These are phyloP conservation scores for Chrysopilus asiliformis DNA, from an alignment of 2,888 invertebrate genomes.

Conservation along the genomic window DNA sequence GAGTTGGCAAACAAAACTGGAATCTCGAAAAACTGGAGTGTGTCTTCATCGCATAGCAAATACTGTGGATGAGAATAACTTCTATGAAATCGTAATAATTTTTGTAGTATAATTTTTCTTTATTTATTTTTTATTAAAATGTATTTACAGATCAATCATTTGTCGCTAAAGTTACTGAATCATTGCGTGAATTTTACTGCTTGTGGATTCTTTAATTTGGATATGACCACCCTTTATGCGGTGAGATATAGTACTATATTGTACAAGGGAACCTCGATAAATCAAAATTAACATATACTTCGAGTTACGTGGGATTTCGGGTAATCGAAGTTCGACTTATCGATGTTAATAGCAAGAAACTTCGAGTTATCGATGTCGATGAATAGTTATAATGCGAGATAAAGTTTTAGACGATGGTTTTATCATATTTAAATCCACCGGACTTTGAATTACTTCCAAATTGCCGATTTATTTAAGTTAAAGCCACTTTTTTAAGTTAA, in stretches of 20 bases:
- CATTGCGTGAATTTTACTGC: conserved; percentile 35
- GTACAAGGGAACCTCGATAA: no score
- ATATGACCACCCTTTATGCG: conserved; percentile 36
- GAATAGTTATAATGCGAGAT: no score
- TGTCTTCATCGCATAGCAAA: conserved; percentile 34
- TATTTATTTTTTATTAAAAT: neutral
- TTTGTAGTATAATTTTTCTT: conserved; percentile 1
- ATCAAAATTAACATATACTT: no score
- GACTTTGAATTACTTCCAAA: no score
- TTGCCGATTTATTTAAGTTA: no score
- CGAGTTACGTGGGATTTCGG: no score
- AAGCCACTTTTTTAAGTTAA: no score
- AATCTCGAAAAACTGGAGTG: conserved; percentile 33
- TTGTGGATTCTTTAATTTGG: conserved; percentile 35
- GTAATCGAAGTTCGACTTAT: no score
- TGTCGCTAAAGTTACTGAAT: conserved; percentile 34
- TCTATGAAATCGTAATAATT: conserved; percentile 31
- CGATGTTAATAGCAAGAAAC: no score
- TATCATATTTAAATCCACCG: no score
- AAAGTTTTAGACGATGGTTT: no score
- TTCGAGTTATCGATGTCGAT: no score
- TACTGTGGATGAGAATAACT: conserved; percentile 30
- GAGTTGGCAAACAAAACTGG: conserved; percentile 34
- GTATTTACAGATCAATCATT: conserved; percentile 27
- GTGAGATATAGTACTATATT: conserved; percentile 21